Evolutionary conservation across 2,888 invertebrate species (phyloP).

Genomic region (Harpalus rufipes): DNA sequence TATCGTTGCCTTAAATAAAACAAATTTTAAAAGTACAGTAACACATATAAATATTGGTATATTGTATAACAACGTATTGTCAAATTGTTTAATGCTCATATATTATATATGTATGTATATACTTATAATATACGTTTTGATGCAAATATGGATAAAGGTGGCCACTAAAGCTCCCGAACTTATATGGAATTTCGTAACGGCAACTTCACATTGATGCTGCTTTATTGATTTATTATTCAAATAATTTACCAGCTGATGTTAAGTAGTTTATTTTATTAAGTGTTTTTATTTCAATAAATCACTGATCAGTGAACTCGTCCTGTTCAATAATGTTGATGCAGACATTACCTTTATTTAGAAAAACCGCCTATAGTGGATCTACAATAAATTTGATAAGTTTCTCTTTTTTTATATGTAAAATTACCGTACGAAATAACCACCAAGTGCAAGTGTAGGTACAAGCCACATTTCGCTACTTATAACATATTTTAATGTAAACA

Average conservation of each 20-base stretch:
- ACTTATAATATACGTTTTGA: conserved; percentile 40
- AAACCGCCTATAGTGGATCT: too few species aligned
- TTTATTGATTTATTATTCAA: too few species aligned
- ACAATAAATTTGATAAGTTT: neutral
- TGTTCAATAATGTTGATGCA: too few species aligned
- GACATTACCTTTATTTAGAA: too few species aligned
- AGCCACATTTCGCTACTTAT: conserved; percentile 43
- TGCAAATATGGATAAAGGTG: conserved; percentile 51
- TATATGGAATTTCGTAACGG: conserved; percentile 7
- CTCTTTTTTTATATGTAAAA: neutral
- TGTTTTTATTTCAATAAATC: too few species aligned
- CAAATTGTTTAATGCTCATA: conserved; percentile 61
- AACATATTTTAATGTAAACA: conserved; percentile 55
- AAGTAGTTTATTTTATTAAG: too few species aligned
- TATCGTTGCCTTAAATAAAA: conserved; percentile 62
- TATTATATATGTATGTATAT: conserved; percentile 49
- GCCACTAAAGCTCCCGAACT: conserved; percentile 43
- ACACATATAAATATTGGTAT: conserved; percentile 60
- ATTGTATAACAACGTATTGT: conserved; percentile 66
- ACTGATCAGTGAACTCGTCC: too few species aligned
- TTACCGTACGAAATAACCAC: conserved; percentile 37
- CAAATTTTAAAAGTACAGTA: conserved; percentile 51
- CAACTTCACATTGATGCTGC: neutral
- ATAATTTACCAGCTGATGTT: too few species aligned
- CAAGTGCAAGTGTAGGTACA: conserved; percentile 35